These are phyloP conservation scores for Tipula helvola DNA, from an alignment of 2,888 invertebrate species.

Conservation along the genomic window DNA sequence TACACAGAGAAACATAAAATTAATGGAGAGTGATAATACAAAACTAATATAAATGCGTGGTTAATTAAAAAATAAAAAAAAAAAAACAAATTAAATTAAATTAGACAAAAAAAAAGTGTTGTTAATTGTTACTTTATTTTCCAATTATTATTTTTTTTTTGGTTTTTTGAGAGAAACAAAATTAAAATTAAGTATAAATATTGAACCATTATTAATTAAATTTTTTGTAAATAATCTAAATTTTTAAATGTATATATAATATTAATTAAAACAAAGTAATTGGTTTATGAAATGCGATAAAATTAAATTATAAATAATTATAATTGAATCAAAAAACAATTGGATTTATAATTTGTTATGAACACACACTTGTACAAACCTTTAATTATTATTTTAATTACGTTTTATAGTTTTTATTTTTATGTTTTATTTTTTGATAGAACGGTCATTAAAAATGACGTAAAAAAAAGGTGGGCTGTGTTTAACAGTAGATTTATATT, in stretches of 20 bases:
- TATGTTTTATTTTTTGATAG: conserved; percentile 19
- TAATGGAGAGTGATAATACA: background rate
- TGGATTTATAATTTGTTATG: background rate
- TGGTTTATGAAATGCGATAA: background rate
- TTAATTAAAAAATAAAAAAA: background rate
- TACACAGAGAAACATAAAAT: background rate
- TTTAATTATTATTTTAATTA: conserved; percentile 33
- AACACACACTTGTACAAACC: background rate
- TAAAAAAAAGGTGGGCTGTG: conserved; percentile 13
- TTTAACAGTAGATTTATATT: conserved; percentile 13
- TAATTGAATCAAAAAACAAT: conserved; percentile 19
- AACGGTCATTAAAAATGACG: conserved; percentile 11
- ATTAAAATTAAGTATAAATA: background rate
- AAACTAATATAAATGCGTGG: background rate
- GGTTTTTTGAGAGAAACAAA: background rate
- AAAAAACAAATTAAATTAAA: background rate
- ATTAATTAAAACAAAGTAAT: background rate
- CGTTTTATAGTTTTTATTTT: conserved; percentile 27
- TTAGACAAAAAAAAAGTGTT: background rate
- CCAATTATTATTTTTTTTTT: background rate
- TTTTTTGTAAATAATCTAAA: background rate
- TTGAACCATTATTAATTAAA: background rate
- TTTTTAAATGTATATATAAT: conserved; percentile 6
- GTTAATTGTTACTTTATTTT: background rate
- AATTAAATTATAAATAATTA: conserved; percentile 11